These are phyloP conservation scores for Stomorhina lunata DNA, from an alignment of 2,888 invertebrate species.

Conservation along the genomic window DNA sequence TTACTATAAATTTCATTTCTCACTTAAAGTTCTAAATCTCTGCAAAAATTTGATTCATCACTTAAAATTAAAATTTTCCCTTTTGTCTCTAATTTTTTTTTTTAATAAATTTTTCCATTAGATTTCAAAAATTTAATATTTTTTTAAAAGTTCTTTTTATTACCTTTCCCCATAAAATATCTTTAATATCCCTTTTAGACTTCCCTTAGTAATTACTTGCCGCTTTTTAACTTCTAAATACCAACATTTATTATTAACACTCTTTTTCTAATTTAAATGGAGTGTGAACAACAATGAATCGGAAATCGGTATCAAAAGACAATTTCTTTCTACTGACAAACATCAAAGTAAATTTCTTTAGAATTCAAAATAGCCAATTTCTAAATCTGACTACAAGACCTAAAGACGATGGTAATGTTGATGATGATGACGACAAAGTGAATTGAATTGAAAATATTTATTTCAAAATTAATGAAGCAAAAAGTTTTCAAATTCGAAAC, in stretches of 20 bases:
- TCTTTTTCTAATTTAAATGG: slow-evolving; percentile 10
- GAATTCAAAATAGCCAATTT: not conserved
- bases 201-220: not conserved
- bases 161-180: too few species aligned
- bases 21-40: too few species aligned
- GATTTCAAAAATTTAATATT: too few species aligned
- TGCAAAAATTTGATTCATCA: too few species aligned
- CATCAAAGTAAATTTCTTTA: not conserved
- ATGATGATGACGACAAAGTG: not conserved
- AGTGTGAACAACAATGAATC: slow-evolving; percentile 22
- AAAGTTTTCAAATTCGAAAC: not conserved
- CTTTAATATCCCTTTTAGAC: not conserved
- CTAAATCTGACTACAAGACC: not conserved
- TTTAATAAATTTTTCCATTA: too few species aligned
- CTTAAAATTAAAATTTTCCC: too few species aligned
- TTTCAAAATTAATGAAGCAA: slow-evolving; percentile 21
- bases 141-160: too few species aligned
- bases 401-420: too few species aligned
- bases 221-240: not conserved
- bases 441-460: slow-evolving; percentile 39
- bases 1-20: too few species aligned
- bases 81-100: too few species aligned
- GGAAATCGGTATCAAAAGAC: not conserved
- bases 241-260: not conserved
- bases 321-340: too few species aligned